Evolutionary conservation across 2,113 vertebrate species (phyloP).

Genomic region (Chrysemys picta): DNA sequence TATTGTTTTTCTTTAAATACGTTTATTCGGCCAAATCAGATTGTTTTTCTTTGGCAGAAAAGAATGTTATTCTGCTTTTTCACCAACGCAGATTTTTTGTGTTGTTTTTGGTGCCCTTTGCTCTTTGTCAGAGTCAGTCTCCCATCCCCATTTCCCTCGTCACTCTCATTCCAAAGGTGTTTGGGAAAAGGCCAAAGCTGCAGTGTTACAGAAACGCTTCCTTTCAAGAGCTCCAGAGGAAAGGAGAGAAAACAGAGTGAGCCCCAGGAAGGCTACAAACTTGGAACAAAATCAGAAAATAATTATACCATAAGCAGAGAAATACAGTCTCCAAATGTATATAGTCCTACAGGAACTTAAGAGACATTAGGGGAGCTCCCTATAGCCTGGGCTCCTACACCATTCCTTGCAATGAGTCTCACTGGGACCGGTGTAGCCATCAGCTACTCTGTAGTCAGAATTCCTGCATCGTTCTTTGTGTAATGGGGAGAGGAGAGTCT

Average conservation of each 20-base stretch:
- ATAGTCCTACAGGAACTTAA: not conserved
- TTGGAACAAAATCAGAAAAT: not conserved
- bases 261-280: not conserved
- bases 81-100: fast-evolving
- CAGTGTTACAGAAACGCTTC: not conserved
- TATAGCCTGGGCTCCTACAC: not conserved
- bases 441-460: not conserved
- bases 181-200: not conserved
- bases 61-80: not conserved
- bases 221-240: not conserved
- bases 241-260: not conserved
- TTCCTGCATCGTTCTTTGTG: not conserved
- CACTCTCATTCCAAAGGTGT: fast-evolving
- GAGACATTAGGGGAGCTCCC: not conserved
- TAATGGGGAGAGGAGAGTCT: not conserved
- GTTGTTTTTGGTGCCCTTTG: slow-evolving; percentile 48
- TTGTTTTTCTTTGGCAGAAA: not conserved
- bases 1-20: slow-evolving; percentile 52
- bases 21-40: slow-evolving; percentile 42
- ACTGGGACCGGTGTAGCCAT: not conserved
- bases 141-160: not conserved
- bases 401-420: not conserved
- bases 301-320: not conserved
- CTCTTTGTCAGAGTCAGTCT: not conserved
- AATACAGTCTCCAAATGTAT: not conserved